phyloP scores from a whole-genome alignment of 1,140 invertebrate genomes.

The Ylistrum balloti region DNA sequence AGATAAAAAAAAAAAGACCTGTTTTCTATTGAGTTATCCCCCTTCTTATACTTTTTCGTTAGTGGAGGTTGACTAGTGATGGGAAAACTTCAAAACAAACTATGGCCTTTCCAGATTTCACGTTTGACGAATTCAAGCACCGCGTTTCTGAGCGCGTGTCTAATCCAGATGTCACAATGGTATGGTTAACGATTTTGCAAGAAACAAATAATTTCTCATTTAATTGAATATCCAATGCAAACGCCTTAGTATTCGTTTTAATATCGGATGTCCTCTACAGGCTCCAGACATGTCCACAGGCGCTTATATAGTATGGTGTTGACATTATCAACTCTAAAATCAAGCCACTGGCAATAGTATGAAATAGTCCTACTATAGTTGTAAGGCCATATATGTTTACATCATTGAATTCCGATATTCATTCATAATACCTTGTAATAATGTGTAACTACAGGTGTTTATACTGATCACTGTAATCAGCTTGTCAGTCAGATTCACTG shows the following conservation, averaged over 20 bases:
- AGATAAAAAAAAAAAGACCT: too few species aligned
- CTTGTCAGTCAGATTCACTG: background rate
- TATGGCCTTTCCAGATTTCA: constrained; percentile 36
- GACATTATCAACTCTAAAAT: too few species aligned
- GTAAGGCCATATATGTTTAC: background rate
- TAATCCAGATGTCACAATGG: constrained; percentile 47
- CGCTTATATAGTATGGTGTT: background rate
- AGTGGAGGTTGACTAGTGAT: constrained; percentile 48
- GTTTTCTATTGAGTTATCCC: background rate
- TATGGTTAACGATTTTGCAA: background rate
- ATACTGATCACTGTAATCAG: too few species aligned
- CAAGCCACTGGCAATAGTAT: background rate
- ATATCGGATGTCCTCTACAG: background rate
- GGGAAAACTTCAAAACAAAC: constrained; percentile 47
- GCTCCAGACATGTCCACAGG: background rate
- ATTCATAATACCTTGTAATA: background rate
- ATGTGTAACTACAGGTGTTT: background rate
- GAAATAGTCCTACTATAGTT: background rate
- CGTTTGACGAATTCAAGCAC: constrained; percentile 38
- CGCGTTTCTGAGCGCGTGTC: constrained; percentile 37
- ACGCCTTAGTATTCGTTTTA: background rate
- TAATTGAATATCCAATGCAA: background rate
- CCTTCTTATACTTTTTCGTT: background rate
- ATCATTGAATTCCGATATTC: background rate
- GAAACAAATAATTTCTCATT: background rate